Percentiles rank a stretch among this genome's conserved stretches.
Evolutionary conservation across 2,888 invertebrate genomes (phyloP).

Genomic region (Alcis repandata): DNA sequence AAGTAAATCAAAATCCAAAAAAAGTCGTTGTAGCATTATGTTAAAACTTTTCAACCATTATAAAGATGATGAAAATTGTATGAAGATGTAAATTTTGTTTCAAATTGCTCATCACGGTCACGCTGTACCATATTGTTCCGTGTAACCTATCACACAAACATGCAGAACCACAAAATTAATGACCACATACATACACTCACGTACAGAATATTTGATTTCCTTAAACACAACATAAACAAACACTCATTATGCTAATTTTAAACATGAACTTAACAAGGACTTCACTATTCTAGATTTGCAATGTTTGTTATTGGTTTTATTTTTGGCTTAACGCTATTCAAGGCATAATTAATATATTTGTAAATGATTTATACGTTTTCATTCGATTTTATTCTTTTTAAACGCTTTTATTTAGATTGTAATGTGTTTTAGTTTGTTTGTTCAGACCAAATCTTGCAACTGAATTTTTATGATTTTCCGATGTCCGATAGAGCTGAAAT

Average conservation of each 20-base stretch:
- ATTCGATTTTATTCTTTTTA: not conserved
- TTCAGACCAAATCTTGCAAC: too few relatives aligned
- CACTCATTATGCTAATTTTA: slow-evolving; percentile 23
- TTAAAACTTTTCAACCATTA: too few relatives aligned
- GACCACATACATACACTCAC: slow-evolving; percentile 35
- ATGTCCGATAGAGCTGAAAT: too few relatives aligned
- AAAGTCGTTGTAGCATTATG: too few relatives aligned
- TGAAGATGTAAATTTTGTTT: not conserved
- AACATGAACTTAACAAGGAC: slow-evolving; percentile 18
- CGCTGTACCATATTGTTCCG: slow-evolving; percentile 41
- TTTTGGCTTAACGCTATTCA: not conserved
- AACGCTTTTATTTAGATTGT: too few relatives aligned
- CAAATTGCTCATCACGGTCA: slow-evolving; percentile 6
- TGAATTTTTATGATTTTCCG: too few relatives aligned
- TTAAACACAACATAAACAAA: slow-evolving; percentile 41
- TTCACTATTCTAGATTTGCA: slow-evolving; percentile 19
- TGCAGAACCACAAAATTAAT: slow-evolving; percentile 45
- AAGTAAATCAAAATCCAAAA: too few relatives aligned
- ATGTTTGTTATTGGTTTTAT: slow-evolving; percentile 7
- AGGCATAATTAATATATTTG: not conserved
- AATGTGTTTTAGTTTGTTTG: too few relatives aligned
- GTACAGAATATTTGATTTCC: slow-evolving; percentile 30
- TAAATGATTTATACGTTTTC: not conserved
- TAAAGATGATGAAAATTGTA: not conserved
- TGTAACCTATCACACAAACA: slow-evolving; percentile 40